Evolutionary conservation across 2,797 vertebrate genomes (phyloP).

Genomic region (Spondyliosoma cantharus): DNA sequence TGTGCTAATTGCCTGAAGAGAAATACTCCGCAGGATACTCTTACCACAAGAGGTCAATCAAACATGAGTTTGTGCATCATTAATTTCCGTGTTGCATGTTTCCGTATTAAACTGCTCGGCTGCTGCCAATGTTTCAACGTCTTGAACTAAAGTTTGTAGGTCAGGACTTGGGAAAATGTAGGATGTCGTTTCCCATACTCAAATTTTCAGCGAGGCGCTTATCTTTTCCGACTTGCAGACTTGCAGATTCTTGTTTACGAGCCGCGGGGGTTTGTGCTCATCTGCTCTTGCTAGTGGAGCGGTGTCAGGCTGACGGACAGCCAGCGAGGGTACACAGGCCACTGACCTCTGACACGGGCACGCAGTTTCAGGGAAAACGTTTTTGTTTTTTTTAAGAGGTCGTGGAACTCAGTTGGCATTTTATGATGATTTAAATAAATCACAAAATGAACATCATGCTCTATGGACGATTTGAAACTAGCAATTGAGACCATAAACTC

Average conservation of each 20-base stretch:
- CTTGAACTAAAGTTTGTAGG: neutral
- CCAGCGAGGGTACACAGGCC: slow-evolving; percentile 7
- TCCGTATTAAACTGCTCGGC: neutral
- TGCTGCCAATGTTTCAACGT: neutral
- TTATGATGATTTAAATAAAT: too few relatives aligned
- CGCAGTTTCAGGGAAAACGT: slow-evolving; percentile 3
- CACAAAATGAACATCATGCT: neutral
- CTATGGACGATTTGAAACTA: too few relatives aligned
- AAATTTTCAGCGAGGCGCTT: neutral
- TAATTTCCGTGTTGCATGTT: slow-evolving; percentile 1
- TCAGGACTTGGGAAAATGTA: neutral
- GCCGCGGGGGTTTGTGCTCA: neutral
- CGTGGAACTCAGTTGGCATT: slow-evolving; percentile 1
- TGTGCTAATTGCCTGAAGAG: slow-evolving; percentile 30
- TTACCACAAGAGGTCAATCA: slow-evolving; percentile 41
- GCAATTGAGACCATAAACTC: too few relatives aligned
- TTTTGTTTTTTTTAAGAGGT: neutral
- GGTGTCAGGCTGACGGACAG: slow-evolving; percentile 27
- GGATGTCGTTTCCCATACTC: neutral
- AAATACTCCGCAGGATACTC: slow-evolving; percentile 3
- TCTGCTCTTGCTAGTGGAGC: slow-evolving; percentile 10
- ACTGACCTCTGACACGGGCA: neutral
- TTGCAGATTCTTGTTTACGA: neutral
- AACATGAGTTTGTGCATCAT: slow-evolving; percentile 3
- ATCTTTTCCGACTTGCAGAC: neutral